phyloP scores from a whole-genome alignment of 1,140 invertebrate species.

The Chlorops oryzae region DNA sequence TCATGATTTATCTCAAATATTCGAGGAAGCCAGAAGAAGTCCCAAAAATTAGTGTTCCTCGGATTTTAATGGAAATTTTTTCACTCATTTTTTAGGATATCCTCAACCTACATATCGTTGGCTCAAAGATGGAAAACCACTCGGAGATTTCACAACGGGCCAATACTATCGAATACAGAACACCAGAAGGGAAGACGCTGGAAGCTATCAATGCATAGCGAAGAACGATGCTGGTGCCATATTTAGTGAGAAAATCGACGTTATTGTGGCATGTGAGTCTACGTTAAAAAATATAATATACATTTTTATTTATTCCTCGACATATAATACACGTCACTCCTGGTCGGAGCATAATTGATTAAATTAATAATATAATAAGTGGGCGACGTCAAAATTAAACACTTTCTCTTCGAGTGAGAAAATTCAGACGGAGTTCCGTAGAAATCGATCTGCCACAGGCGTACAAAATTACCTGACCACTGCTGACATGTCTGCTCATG shows the following conservation, averaged over 20 bases:
- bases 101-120: constrained; percentile 84
- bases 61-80: constrained; percentile 2
- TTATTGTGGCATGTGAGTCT: constrained; percentile 84
- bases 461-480: too few species aligned
- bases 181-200: constrained; percentile 70
- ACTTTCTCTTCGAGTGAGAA: too few species aligned
- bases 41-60: background rate
- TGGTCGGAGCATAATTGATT: too few species aligned
- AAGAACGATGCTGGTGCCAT: constrained; percentile 84
- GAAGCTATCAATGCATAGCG: constrained; percentile 85
- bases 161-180: constrained; percentile 76
- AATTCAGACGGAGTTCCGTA: too few species aligned
- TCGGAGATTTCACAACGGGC: constrained; percentile 69
- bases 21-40: background rate
- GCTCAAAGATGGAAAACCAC: constrained; percentile 73
- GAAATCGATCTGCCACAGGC: too few species aligned
- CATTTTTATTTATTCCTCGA: too few species aligned
- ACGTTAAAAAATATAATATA: too few species aligned
- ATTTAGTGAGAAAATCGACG: constrained; percentile 78
- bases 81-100: constrained; percentile 57
- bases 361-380: too few species aligned
- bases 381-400: too few species aligned
- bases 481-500: too few species aligned
- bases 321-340: too few species aligned
- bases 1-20: background rate